Percentiles rank a stretch among this genome's conserved stretches.
phyloP scores from a whole-genome alignment of 2,888 invertebrate species.

The Platycnemis pennipes region DNA sequence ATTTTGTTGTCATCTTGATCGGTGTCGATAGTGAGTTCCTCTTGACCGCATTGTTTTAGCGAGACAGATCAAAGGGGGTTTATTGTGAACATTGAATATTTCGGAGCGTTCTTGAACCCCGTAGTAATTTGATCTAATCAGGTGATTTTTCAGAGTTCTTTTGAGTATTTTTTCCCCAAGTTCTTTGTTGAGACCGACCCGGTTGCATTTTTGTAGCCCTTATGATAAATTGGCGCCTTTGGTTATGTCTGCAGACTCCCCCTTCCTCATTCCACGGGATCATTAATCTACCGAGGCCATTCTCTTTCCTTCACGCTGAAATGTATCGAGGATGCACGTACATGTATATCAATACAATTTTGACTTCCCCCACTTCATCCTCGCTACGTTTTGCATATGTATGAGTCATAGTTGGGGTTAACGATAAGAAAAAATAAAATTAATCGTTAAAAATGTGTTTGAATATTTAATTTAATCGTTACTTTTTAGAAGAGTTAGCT shows the following conservation, averaged over 20 bases:
- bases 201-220: not conserved
- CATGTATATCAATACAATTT: slow-evolving; percentile 16
- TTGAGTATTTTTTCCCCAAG: not conserved
- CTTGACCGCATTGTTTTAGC: not conserved
- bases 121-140: not conserved
- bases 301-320: slow-evolving; percentile 12
- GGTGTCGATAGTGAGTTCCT: not conserved
- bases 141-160: not conserved
- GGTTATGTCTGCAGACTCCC: not conserved
- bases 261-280: not conserved
- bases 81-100: not conserved
- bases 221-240: slow-evolving; percentile 9
- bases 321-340: not conserved
- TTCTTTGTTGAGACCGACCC: not conserved
- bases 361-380: not conserved
- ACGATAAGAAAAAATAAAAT: no score
- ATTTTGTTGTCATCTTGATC: no score
- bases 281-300: not conserved
- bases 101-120: not conserved
- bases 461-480: no score
- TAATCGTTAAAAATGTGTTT: no score
- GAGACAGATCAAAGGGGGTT: not conserved
- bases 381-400: not conserved
- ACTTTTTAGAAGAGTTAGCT: no score
- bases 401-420: no score